These are phyloP conservation scores for Ostrea denselamellosa DNA, from an alignment of 1,140 invertebrate genomes.

Conservation along the genomic window DNA sequence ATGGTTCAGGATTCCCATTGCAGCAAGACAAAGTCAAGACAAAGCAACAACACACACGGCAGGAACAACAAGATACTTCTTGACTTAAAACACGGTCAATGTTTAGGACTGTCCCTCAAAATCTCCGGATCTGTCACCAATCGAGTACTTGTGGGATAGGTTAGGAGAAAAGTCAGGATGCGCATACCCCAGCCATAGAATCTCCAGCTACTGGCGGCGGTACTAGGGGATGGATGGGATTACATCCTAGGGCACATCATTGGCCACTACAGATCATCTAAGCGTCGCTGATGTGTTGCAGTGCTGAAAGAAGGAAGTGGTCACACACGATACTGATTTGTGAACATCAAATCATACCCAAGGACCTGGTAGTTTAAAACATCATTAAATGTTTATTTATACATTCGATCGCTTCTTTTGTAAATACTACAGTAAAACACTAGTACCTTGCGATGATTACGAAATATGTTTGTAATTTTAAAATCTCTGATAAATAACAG, in stretches of 20 bases:
- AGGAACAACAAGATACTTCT: not conserved
- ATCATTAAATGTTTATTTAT: no score
- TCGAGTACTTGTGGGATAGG: conserved; percentile 64
- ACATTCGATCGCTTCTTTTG: no score
- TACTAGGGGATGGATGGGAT: conserved; percentile 31
- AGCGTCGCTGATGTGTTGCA: conserved; percentile 28
- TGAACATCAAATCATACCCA: no score
- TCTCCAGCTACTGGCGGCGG: not conserved
- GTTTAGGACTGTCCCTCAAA: conserved; percentile 59
- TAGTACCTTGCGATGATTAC: not conserved
- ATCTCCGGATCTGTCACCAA: conserved; percentile 64
- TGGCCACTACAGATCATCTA: not conserved
- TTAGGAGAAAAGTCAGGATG: conserved; percentile 45
- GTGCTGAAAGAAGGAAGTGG: not conserved
- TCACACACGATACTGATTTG: not conserved
- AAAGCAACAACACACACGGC: not conserved
- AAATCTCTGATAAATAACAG: not conserved
- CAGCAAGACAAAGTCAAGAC: not conserved
- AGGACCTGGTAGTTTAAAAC: no score
- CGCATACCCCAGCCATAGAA: not conserved
- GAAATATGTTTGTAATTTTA: not conserved
- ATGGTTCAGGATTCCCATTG: not conserved
- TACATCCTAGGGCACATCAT: not conserved
- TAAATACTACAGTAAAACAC: not conserved
- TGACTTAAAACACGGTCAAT: conserved; percentile 47